Conservation (phyloP, 2,888 invertebrate genomes). For the Lasioglossum villosulum region DNA sequence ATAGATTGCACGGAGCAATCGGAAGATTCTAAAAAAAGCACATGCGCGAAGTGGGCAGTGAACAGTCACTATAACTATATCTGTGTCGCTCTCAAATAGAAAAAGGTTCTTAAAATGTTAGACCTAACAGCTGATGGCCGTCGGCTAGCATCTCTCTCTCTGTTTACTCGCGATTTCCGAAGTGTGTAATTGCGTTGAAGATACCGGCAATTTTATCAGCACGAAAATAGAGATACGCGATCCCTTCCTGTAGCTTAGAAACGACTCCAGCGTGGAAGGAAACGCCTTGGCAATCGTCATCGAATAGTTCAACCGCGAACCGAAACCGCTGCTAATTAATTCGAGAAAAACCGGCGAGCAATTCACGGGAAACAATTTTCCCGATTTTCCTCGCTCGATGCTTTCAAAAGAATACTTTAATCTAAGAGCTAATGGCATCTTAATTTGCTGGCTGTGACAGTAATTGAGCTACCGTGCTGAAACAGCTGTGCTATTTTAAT, state of each 20-base stretch:
- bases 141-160: not conserved
- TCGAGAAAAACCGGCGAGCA: not conserved
- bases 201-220: constrained; percentile 20
- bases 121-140: not conserved
- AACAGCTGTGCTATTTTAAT: too few relatives aligned
- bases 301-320: not conserved
- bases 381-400: not conserved
- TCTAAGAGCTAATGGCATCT: too few relatives aligned
- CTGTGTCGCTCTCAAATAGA: not conserved
- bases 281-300: not conserved
- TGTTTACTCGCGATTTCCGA: not conserved
- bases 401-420: too few relatives aligned
- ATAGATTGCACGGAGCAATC: not conserved
- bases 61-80: not conserved
- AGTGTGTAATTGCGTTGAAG: not conserved
- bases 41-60: not conserved
- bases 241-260: constrained; percentile 18
- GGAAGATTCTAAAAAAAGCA: constrained; percentile 3
- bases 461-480: too few relatives aligned
- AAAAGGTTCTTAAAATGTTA: not conserved
- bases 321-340: not conserved
- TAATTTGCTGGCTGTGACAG: too few relatives aligned
- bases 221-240: constrained; percentile 37
- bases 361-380: not conserved
- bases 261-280: not conserved